Percentiles rank a stretch among this genome's conserved stretches.
Evolutionary conservation across 92 coral and sea anemone genomes (phyloP).

Genomic region (Porites lobata): DNA sequence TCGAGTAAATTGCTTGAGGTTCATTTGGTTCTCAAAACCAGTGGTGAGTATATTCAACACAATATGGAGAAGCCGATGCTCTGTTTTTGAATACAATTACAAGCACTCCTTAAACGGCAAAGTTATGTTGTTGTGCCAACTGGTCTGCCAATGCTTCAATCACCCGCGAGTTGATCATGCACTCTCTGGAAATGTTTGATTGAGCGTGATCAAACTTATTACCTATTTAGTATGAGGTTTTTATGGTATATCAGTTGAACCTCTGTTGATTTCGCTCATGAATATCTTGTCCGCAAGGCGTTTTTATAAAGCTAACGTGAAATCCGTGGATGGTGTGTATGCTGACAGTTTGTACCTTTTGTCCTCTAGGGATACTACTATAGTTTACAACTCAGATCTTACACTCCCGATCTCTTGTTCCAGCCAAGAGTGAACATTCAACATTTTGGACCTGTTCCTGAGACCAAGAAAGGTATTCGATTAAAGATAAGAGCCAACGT

Average conservation of each 20-base stretch:
- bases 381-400: slow-evolving; percentile 48
- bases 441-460: slow-evolving; percentile 48
- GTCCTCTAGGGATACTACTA: slow-evolving; percentile 57
- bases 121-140: not conserved
- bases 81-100: not conserved
- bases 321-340: not conserved
- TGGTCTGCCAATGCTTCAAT: not conserved
- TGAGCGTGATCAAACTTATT: not conserved
- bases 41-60: not conserved
- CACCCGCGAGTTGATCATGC: not conserved
- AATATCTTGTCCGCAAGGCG: too few relatives aligned
- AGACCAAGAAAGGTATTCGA: slow-evolving; percentile 52
- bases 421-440: slow-evolving; percentile 62
- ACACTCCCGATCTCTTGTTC: slow-evolving; percentile 63
- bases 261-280: not conserved
- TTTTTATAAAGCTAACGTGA: too few relatives aligned
- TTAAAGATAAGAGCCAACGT: not conserved
- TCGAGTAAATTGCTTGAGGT: slow-evolving; percentile 79
- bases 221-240: not conserved
- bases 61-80: not conserved
- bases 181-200: not conserved
- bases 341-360: slow-evolving; percentile 21
- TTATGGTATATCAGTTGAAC: not conserved
- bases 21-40: slow-evolving; percentile 79
- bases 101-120: not conserved